Percentiles rank a stretch among this genome's conserved stretches.
Conservation (phyloP, 2,797 vertebrate genomes). For the Alcedo atthis region DNA sequence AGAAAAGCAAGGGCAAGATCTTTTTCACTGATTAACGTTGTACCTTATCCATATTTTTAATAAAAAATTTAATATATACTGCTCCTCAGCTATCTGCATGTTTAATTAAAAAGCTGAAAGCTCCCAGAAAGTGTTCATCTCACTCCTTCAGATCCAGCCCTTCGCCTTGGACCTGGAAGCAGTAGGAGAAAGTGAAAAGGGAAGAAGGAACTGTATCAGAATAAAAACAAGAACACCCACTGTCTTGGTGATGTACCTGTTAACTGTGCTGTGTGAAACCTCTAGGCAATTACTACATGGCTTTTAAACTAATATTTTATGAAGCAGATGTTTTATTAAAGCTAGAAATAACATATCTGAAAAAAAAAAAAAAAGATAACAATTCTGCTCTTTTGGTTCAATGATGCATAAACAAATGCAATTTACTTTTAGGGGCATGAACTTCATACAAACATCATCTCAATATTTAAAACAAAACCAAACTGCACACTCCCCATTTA, state of each 20-base stretch:
- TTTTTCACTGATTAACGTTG: constrained; percentile 69
- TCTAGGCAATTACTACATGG: neutral
- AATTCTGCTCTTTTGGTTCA: neutral
- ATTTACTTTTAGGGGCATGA: neutral
- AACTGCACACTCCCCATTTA: neutral
- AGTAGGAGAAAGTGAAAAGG: neutral
- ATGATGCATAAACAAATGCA: neutral
- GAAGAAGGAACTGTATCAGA: neutral
- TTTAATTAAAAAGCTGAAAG: constrained; percentile 74
- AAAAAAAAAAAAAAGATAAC: neutral
- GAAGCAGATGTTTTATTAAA: neutral
- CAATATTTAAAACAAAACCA: neutral
- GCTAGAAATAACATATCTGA: neutral
- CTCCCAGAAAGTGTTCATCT: constrained; percentile 37
- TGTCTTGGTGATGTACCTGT: neutral
- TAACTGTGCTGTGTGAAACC: neutral
- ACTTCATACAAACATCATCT: neutral
- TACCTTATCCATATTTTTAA: constrained; percentile 73
- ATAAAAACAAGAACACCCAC: neutral
- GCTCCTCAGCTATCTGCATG: constrained; percentile 51
- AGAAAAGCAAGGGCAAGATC: constrained; percentile 72
- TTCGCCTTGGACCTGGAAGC: neutral
- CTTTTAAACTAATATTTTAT: neutral
- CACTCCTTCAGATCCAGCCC: neutral
- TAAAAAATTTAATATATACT: constrained; percentile 71